Evolutionary conservation across 2,888 invertebrate genomes (phyloP).

Genomic region (Drosophila villosipedis): DNA sequence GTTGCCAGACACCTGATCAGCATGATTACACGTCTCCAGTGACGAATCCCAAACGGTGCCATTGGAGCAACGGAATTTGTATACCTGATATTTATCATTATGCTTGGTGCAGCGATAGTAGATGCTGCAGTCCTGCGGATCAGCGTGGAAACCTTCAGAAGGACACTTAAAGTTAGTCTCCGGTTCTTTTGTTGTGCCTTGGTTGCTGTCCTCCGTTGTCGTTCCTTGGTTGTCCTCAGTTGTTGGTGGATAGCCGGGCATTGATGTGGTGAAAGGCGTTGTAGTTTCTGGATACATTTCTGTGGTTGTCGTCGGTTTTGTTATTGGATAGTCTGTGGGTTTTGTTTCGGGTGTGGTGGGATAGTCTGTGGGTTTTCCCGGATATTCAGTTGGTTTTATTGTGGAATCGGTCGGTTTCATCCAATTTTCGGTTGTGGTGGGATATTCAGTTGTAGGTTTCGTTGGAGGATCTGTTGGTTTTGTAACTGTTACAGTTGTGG

Average conservation of each 20-base stretch:
- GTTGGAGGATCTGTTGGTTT: conserved; percentile 29
- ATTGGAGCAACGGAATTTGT: conserved; percentile 86
- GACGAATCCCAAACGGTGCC: conserved; percentile 88
- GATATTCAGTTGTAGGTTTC: conserved; percentile 7
- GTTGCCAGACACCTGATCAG: conserved; percentile 79
- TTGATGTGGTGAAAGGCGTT: conserved; percentile 32
- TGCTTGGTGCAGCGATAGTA: conserved; percentile 87
- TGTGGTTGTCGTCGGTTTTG: conserved; percentile 40
- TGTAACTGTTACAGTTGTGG: conserved; percentile 34
- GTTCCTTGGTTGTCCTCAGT: conserved; percentile 43
- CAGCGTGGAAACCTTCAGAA: conserved; percentile 85
- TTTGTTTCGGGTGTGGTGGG: conserved; percentile 28
- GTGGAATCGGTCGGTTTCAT: conserved; percentile 26
- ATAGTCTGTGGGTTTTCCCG: conserved; percentile 39
- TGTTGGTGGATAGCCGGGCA: conserved; percentile 57
- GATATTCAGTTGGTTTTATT: conserved; percentile 28
- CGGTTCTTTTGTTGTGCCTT: conserved; percentile 61
- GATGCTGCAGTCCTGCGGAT: conserved; percentile 86
- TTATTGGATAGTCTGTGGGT: conserved; percentile 33
- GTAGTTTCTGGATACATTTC: conserved; percentile 38
- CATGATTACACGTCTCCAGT: conserved; percentile 86
- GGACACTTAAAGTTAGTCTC: conserved; percentile 79
- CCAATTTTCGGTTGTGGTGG: conserved; percentile 15
- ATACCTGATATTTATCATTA: conserved; percentile 85
- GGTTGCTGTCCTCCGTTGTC: conserved; percentile 44